Conservation (phyloP, 2,888 invertebrate species). For the Dilophus febrilis region DNA sequence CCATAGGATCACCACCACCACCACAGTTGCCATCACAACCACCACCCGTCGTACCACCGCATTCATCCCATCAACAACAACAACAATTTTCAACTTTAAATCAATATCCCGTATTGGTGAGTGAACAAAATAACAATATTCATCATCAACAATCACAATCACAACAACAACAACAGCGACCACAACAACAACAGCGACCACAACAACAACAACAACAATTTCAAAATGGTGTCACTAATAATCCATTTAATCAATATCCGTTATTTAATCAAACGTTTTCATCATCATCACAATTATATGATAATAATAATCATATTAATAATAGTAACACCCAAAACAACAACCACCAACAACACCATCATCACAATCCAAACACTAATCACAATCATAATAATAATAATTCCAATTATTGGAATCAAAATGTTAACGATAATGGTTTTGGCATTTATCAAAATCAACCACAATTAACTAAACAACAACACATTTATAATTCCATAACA, state of each 20-base stretch:
- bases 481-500: too few species aligned
- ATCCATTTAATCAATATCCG: too few species aligned
- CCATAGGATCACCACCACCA: conserved; percentile 6
- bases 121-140: background rate
- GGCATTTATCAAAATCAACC: too few species aligned
- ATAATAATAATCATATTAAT: too few species aligned
- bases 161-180: background rate
- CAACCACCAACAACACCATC: too few species aligned
- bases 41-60: conserved; percentile 5
- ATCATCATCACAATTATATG: background rate
- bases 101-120: background rate
- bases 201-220: background rate
- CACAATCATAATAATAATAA: background rate
- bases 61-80: conserved; percentile 1
- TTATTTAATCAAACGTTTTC: too few species aligned
- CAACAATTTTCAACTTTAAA: background rate
- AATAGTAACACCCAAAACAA: too few species aligned
- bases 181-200: background rate
- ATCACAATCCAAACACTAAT: background rate
- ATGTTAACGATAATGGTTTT: too few species aligned
- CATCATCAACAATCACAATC: background rate
- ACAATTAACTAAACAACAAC: too few species aligned
- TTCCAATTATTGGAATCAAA: too few species aligned
- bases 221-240: too few species aligned
- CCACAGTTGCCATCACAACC: too few species aligned